Evolutionary conservation across 2,888 invertebrate species (phyloP).

Genomic region (Thymelicus acteon): DNA sequence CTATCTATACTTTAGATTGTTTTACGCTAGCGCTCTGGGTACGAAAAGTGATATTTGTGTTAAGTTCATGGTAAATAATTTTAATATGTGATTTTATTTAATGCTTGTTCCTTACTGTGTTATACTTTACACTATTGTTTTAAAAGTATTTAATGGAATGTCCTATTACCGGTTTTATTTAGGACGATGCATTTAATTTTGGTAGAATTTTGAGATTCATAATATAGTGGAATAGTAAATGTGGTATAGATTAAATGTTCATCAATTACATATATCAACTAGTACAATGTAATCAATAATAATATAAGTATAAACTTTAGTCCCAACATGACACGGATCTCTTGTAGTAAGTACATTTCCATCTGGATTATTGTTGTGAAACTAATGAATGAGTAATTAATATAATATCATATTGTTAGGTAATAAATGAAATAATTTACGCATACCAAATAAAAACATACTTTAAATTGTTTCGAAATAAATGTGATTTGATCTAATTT

Average conservation of each 20-base stretch:
- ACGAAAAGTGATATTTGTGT: constrained; percentile 23
- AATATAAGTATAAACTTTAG: no score
- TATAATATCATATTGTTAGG: constrained; percentile 7
- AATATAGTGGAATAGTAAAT: background rate
- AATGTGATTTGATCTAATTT: constrained; percentile 22
- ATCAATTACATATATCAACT: background rate
- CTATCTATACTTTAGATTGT: background rate
- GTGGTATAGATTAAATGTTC: background rate
- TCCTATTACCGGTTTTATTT: background rate
- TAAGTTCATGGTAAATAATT: constrained; percentile 8
- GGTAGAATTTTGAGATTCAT: constrained; percentile 5
- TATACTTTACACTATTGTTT: background rate
- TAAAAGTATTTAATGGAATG: background rate
- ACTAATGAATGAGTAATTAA: background rate
- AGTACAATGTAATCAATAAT: constrained; percentile 14
- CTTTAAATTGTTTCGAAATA: constrained; percentile 5
- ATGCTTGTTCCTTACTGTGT: constrained; percentile 12
- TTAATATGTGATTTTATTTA: background rate
- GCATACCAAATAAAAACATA: constrained; percentile 24
- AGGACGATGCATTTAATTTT: constrained; percentile 10
- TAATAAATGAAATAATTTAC: constrained; percentile 7
- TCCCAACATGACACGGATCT: constrained; percentile 19
- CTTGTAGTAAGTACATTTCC: constrained; percentile 29
- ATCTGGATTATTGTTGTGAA: constrained; percentile 3
- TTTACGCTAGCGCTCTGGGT: background rate